Evolutionary conservation across 2,797 vertebrate species (phyloP), one percentile per base, ranked within the genome.

Genomic region (Poecilia velifera): DNA sequence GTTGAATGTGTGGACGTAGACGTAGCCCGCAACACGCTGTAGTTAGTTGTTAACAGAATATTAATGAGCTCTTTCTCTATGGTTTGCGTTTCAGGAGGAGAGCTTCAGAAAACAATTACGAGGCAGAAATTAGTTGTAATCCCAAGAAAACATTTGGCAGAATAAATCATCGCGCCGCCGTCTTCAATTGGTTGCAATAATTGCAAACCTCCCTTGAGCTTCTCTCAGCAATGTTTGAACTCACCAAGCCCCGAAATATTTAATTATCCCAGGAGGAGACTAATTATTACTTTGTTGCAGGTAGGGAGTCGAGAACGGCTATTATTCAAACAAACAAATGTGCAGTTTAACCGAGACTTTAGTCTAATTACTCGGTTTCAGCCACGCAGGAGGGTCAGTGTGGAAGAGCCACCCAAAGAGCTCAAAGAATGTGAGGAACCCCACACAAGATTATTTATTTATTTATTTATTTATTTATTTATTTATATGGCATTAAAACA

Each of bases 221-320:
- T 43, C 73, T 64, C 64, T 84, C 89, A 89, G 88, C 83, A 91
- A 89, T 86, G 90, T 88, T 87, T 91, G 88, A 90, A 91, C 85
- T 85, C 85, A 88, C 76, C 77, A 87, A 76, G 77, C 87, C 91
- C 90, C 79, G 68, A 87, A 88, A 92, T 89, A 87, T 90, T 91
- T 87, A 70, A 94, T 93, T 92, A 93, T 90, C 92, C 90, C 89
- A 87, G 88, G 81, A 84, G 90, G 91, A 87, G 90, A 86, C 90
- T 89, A 93, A 93, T 94, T 91, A 91, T 82, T 62, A 64, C 84
- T 88, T 82, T 85, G 81, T 80, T 76, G 82, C 88, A 93, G 88
- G 92, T 93, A 89, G 73, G 34, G 73, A 82, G 78, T 82, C 72
- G 80, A 89, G 88, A 87, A 84, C 79, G 85, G 83, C 73, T 51